Evolutionary conservation across 2,113 vertebrate species (phyloP).

Genomic region (Amia ocellicauda): DNA sequence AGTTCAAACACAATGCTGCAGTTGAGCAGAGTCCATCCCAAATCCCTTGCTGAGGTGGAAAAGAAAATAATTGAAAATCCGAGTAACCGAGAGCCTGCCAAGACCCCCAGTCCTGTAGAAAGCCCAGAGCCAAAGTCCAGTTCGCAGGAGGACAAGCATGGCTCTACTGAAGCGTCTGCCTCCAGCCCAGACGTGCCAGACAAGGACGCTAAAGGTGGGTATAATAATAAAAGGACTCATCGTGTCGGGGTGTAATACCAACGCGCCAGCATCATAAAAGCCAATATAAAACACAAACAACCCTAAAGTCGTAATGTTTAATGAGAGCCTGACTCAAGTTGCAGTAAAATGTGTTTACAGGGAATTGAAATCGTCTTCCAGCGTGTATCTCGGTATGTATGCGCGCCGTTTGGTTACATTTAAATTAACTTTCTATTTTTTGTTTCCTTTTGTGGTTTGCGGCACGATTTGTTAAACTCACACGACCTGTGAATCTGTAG

Average conservation of each 20-base stretch:
- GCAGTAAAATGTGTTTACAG: conserved; percentile 61
- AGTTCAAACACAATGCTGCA: conserved; percentile 91
- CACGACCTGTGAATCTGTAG: too few species aligned
- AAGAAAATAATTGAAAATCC: conserved; percentile 82
- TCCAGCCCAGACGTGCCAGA: conserved; percentile 92
- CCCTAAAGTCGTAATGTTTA: conserved; percentile 83
- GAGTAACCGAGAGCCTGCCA: conserved; percentile 72
- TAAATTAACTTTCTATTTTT: too few species aligned
- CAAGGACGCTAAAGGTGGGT: conserved; percentile 97
- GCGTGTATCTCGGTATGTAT: conserved; percentile 29
- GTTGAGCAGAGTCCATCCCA: conserved; percentile 85
- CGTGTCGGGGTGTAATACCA: conserved; percentile 76
- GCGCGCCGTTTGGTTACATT: too few species aligned
- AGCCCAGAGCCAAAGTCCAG: conserved; percentile 82
- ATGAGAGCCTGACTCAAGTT: conserved; percentile 76
- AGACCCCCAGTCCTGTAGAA: conserved; percentile 74
- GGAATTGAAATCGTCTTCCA: conserved; percentile 40
- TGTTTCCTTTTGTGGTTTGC: too few species aligned
- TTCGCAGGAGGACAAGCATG: conserved; percentile 79
- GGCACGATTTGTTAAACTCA: too few species aligned
- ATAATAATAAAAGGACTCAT: conserved; percentile 81
- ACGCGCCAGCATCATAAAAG: conserved; percentile 81
- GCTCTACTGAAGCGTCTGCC: conserved; percentile 79
- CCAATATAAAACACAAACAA: conserved; percentile 82
- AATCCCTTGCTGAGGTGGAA: conserved; percentile 84